Conservation (phyloP, 2,797 vertebrate genomes). For the Psittacula derbiana region DNA sequence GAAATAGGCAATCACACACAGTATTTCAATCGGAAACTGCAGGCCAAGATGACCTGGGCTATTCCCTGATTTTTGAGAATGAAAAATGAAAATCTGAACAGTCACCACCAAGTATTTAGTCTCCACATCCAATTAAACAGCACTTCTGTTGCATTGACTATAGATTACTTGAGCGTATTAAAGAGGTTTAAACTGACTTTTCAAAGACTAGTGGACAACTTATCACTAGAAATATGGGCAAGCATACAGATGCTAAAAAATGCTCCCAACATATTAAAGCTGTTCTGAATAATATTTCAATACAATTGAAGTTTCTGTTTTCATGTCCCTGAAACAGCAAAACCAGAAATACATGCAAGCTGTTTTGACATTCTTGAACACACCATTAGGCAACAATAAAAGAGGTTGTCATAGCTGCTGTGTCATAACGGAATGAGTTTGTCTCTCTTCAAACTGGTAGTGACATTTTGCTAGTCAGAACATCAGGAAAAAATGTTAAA, state of each 20-base stretch:
- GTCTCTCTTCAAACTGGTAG: slow-evolving; percentile 14
- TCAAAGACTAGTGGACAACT: neutral
- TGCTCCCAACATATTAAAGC: slow-evolving; percentile 17
- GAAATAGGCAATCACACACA: neutral
- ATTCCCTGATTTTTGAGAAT: slow-evolving; percentile 2
- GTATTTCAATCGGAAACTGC: slow-evolving; percentile 8
- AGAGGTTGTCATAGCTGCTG: slow-evolving; percentile 62
- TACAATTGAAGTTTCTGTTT: slow-evolving; percentile 42
- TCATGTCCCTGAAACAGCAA: slow-evolving; percentile 47
- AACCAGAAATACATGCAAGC: slow-evolving; percentile 56
- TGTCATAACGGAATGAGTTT: slow-evolving; percentile 31
- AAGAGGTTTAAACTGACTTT: neutral
- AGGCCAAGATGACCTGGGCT: neutral
- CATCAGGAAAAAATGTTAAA: slow-evolving; percentile 39
- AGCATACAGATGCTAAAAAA: neutral
- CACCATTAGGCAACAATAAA: slow-evolving; percentile 54
- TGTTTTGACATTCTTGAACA: slow-evolving; percentile 56
- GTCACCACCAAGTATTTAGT: neutral
- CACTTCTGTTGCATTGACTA: neutral
- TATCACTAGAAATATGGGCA: neutral
- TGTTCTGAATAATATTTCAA: slow-evolving; percentile 38
- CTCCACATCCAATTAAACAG: neutral
- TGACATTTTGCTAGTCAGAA: slow-evolving; percentile 45
- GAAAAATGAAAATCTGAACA: slow-evolving; percentile 1
- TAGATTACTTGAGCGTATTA: neutral